These are phyloP conservation scores for Drosophila yooni DNA, from an alignment of 2,888 invertebrate species.

Conservation along the genomic window DNA sequence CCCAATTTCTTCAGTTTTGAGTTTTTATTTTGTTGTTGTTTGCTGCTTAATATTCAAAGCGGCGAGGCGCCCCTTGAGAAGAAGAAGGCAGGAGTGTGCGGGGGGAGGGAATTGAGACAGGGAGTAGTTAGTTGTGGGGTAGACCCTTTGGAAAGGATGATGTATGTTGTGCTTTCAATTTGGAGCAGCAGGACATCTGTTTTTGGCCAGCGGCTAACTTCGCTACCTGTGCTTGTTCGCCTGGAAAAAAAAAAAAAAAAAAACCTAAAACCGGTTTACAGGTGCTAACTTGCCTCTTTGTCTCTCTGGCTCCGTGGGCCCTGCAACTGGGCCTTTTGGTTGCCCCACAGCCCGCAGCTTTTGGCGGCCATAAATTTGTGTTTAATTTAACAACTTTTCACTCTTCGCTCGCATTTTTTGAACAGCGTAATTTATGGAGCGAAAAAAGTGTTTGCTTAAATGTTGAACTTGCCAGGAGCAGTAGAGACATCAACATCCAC, in stretches of 20 bases:
- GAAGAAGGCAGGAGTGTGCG: neutral
- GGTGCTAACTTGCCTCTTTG: conserved; percentile 68
- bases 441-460: conserved; percentile 67
- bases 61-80: conserved; percentile 55
- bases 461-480: conserved; percentile 50
- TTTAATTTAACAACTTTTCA: conserved; percentile 77
- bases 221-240: conserved; percentile 37
- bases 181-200: conserved; percentile 84
- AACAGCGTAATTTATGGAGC: conserved; percentile 67
- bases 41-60: conserved; percentile 57
- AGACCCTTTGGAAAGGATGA: conserved; percentile 65
- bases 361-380: conserved; percentile 74
- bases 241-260: neutral
- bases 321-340: neutral
- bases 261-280: conserved; percentile 68
- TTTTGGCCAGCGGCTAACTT: conserved; percentile 57
- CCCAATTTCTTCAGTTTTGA: conserved; percentile 68
- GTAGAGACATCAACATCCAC: neutral
- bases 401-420: conserved; percentile 62
- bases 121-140: neutral
- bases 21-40: conserved; percentile 28
- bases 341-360: conserved; percentile 77
- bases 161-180: conserved; percentile 82
- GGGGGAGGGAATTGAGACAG: neutral
- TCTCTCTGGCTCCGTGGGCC: conserved; percentile 8